Evolutionary conservation across 64 coral and sea anemone genomes (phyloP).

Genomic region (Montipora sp.): DNA sequence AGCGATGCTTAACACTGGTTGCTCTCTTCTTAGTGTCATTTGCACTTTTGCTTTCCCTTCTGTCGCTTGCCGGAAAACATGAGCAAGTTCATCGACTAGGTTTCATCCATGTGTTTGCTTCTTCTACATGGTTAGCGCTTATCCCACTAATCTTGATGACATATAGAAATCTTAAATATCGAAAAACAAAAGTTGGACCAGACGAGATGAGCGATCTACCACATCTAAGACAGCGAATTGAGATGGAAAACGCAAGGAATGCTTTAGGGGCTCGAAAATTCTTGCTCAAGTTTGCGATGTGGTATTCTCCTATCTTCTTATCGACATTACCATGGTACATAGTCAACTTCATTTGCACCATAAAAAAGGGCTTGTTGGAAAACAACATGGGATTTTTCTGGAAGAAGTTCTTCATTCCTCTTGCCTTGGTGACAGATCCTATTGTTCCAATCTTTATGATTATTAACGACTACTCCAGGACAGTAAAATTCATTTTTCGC

Average conservation of each 20-base stretch:
- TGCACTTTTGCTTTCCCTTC: not conserved
- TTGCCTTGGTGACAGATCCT: not conserved
- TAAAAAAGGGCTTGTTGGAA: not conserved
- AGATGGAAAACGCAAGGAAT: conserved; percentile 21
- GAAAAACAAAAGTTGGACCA: not conserved
- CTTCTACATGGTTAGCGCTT: conserved; percentile 4
- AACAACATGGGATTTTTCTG: conserved; percentile 25
- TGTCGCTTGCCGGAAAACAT: conserved; percentile 1
- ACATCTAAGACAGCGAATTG: not conserved
- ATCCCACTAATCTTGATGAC: not conserved
- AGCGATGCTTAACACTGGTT: not conserved
- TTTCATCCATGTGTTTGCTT: not conserved
- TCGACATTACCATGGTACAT: conserved; percentile 29
- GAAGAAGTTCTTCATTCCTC: not conserved
- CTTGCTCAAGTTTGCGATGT: not conserved
- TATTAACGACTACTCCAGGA: not conserved
- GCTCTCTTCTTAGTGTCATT: not conserved
- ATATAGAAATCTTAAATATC: conserved; percentile 38
- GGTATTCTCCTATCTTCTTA: not conserved
- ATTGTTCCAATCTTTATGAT: not conserved
- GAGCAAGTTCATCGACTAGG: not conserved
- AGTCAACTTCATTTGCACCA: not conserved
- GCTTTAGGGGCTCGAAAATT: not conserved
- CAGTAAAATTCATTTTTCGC: conserved; percentile 3
- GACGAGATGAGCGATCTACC: not conserved